These are phyloP conservation scores for Trachymyrmex septentrionalis DNA, from an alignment of 1,140 invertebrate genomes.

Conservation along the genomic window DNA sequence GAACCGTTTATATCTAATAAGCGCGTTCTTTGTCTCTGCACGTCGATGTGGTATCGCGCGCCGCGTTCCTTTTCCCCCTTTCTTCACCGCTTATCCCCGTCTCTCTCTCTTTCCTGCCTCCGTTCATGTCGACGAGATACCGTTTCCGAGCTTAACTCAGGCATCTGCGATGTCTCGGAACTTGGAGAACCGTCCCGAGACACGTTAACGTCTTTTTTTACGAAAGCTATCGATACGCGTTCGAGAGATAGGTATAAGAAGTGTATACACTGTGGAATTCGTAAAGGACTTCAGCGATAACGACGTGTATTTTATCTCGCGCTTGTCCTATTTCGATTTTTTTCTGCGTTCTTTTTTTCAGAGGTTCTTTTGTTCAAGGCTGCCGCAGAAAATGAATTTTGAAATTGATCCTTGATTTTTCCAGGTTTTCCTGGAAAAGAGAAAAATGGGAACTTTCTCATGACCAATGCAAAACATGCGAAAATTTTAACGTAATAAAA, in stretches of 20 bases:
- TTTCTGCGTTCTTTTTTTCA: too few species aligned
- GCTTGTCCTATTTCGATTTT: neutral
- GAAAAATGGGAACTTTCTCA: too few species aligned
- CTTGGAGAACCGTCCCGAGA: neutral
- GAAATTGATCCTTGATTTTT: too few species aligned
- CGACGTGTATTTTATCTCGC: neutral
- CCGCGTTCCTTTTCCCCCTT: neutral
- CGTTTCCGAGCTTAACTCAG: slow-evolving; percentile 34
- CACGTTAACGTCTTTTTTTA: slow-evolving; percentile 1
- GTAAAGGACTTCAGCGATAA: neutral
- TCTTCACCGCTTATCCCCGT: neutral
- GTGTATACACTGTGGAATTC: neutral
- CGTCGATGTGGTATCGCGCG: slow-evolving; percentile 53
- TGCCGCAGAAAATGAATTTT: too few species aligned
- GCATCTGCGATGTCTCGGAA: slow-evolving; percentile 19
- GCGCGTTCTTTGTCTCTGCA: slow-evolving; percentile 70
- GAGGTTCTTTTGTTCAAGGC: too few species aligned
- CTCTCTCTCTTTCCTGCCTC: neutral
- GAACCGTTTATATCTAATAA: slow-evolving; percentile 73
- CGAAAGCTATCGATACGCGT: neutral
- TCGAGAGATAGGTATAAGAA: neutral
- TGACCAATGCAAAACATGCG: too few species aligned
- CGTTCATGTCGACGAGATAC: neutral
- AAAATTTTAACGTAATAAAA: too few species aligned
- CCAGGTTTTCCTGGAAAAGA: too few species aligned